These are phyloP conservation scores for Melinopterus prodromus DNA, from an alignment of 2,888 invertebrate species.

Conservation along the genomic window DNA sequence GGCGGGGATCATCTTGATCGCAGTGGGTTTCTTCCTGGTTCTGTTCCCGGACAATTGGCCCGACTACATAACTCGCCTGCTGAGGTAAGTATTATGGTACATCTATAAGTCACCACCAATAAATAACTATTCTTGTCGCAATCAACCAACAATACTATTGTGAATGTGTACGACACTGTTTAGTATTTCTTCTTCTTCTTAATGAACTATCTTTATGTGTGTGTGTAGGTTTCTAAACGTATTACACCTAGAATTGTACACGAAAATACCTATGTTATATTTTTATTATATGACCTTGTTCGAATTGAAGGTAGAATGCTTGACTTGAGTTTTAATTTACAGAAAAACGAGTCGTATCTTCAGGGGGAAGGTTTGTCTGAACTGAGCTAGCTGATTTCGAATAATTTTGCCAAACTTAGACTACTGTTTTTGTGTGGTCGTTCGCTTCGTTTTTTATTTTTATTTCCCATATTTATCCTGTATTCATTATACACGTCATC, in stretches of 20 bases:
- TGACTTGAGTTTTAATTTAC: constrained; percentile 54
- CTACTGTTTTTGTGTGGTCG: constrained; percentile 6
- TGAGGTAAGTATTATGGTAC: constrained; percentile 70
- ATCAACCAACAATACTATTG: background rate
- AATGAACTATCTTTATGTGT: background rate
- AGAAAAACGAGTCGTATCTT: constrained; percentile 60
- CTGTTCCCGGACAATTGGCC: constrained; percentile 98
- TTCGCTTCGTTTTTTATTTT: constrained; percentile 8
- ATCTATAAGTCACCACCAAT: background rate
- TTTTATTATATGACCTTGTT: background rate
- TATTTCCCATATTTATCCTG: constrained; percentile 8
- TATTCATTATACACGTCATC: background rate
- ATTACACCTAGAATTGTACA: background rate
- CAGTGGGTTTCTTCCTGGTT: constrained; percentile 90
- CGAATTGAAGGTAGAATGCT: constrained; percentile 4
- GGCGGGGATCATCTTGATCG: constrained; percentile 91
- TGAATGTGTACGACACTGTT: background rate
- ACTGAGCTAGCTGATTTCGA: constrained; percentile 19
- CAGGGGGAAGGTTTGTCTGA: constrained; percentile 61
- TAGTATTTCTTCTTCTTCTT: background rate
- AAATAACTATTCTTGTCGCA: background rate
- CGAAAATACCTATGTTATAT: background rate
- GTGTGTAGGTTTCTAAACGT: background rate
- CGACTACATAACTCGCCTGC: constrained; percentile 87
- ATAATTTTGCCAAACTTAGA: constrained; percentile 13